Evolutionary conservation across 2,888 invertebrate species (phyloP).

Genomic region (Tetanocera ferruginea): DNA sequence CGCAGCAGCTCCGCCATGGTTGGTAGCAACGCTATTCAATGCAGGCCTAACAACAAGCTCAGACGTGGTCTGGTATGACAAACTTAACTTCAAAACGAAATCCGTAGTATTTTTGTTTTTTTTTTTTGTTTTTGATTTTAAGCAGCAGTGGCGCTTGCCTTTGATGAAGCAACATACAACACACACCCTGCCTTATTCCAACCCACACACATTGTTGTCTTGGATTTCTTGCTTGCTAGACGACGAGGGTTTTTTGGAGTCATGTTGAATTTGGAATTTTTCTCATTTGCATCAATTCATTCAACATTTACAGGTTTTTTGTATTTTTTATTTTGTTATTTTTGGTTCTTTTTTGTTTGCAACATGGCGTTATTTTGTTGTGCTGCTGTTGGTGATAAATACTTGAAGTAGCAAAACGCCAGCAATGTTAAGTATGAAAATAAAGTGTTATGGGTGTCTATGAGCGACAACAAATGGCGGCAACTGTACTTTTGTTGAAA

Average conservation of each 20-base stretch:
- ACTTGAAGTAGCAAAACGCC: constrained; percentile 22
- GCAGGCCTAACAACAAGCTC: constrained; percentile 60
- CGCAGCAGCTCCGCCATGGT: constrained; percentile 26
- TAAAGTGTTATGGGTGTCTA: not conserved
- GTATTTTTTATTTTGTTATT: too few species aligned
- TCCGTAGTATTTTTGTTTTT: constrained; percentile 1
- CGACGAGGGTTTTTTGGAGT: not conserved
- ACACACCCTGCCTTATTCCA: not conserved
- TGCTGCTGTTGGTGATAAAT: constrained; percentile 35
- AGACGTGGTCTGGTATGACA: constrained; percentile 22
- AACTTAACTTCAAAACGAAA: constrained; percentile 40
- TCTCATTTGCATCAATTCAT: constrained; percentile 44
- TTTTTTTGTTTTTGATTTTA: not conserved
- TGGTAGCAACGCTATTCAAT: constrained; percentile 52
- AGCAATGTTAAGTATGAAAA: not conserved
- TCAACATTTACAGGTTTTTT: constrained; percentile 35
- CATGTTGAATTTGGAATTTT: constrained; percentile 28
- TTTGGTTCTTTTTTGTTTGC: constrained; percentile 29
- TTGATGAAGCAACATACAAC: constrained; percentile 24
- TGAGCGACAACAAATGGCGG: not conserved
- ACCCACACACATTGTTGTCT: constrained; percentile 21
- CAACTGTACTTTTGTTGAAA: constrained; percentile 30
- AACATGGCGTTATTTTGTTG: constrained; percentile 22
- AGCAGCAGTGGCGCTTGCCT: constrained; percentile 3
- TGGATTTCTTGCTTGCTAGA: constrained; percentile 7